Evolutionary conservation across 2,797 vertebrate species (phyloP).

Genomic region (Denticeps clupeoides): DNA sequence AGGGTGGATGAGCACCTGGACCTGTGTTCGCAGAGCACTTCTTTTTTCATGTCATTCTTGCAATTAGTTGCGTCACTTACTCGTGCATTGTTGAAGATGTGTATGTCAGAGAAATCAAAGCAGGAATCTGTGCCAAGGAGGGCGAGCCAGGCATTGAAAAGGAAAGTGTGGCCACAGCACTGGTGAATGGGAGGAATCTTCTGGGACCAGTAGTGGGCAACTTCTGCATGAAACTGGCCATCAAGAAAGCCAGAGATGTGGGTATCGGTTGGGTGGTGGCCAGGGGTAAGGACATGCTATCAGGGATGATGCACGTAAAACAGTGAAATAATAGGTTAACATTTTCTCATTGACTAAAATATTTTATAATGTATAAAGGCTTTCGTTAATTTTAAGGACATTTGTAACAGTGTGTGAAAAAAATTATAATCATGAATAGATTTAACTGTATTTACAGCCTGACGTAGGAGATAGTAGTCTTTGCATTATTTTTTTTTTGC

Average conservation of each 20-base stretch:
- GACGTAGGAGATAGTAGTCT: no score
- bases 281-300: conserved; percentile 45
- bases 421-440: no score
- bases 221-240: conserved; percentile 64
- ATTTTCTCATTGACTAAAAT: neutral
- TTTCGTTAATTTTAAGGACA: neutral
- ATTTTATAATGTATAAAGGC: neutral
- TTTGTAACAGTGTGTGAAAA: neutral
- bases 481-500: no score
- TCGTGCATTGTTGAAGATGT: no score
- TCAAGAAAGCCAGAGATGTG: conserved; percentile 54
- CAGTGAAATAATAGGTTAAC: no score
- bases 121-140: conserved; percentile 54
- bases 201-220: conserved; percentile 66
- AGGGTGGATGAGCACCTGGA: neutral
- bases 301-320: no score
- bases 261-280: conserved; percentile 68
- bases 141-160: conserved; percentile 54
- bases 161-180: conserved; percentile 53
- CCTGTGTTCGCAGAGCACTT: neutral
- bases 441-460: no score
- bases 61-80: no score
- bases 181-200: conserved; percentile 60
- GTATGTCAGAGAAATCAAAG: conserved; percentile 57
- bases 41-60: no score